Percentiles rank a stretch among this genome's conserved stretches.
Evolutionary conservation across 2,888 invertebrate species (phyloP).

Genomic region (Anoplius nigerrimus): DNA sequence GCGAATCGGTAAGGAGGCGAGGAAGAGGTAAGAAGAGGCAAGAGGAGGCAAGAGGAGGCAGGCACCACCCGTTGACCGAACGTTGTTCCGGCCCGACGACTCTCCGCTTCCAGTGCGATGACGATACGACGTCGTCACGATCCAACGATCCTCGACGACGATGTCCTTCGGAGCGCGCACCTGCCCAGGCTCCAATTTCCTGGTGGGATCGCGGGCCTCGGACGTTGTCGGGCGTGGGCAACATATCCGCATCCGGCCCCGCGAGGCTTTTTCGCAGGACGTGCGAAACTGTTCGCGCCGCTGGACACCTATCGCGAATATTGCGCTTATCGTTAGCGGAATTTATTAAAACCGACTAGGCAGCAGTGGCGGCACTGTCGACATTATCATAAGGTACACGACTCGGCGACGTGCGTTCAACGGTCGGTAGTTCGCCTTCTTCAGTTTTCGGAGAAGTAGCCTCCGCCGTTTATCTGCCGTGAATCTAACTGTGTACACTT

Average conservation of each 20-base stretch:
- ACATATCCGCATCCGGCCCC: not conserved
- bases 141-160: conserved; percentile 34
- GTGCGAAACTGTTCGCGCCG: conserved; percentile 8
- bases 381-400: no score
- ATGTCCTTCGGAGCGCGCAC: conserved; percentile 47
- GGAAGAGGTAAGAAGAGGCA: conserved; percentile 33
- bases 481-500: no score
- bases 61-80: conserved; percentile 3
- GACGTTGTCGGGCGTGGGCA: conserved; percentile 14
- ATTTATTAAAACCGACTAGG: no score
- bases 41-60: conserved; percentile 23
- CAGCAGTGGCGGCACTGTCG: no score
- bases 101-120: conserved; percentile 18
- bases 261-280: no score
- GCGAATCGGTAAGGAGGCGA: conserved; percentile 19
- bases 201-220: conserved; percentile 13
- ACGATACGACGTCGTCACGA: conserved; percentile 22
- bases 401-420: no score
- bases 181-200: conserved; percentile 49
- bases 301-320: no score
- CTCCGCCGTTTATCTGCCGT: no score
- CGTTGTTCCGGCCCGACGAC: conserved; percentile 44
- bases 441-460: no score
- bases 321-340: not conserved
- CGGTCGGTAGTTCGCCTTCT: no score